Evolutionary conservation across 2,888 invertebrate species (phyloP).

Genomic region (Girardia tigrina): DNA sequence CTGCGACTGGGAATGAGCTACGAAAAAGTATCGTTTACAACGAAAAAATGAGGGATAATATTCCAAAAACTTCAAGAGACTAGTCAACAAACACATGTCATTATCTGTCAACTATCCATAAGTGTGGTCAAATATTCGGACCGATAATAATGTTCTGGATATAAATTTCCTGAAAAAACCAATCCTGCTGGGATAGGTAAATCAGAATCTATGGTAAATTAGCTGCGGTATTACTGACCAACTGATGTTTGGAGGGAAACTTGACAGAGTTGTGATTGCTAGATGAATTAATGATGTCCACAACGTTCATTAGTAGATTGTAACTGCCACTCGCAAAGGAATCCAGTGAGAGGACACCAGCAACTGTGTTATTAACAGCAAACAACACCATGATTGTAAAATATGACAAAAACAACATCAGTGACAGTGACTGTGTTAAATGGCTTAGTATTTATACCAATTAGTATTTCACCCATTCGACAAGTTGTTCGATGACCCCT

Average conservation of each 20-base stretch:
- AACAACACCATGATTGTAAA: background rate
- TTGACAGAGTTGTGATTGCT: background rate
- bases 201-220: background rate
- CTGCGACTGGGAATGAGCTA: background rate
- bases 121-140: background rate
- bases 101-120: background rate
- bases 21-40: background rate
- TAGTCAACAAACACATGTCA: background rate
- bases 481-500: background rate
- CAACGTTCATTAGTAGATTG: background rate
- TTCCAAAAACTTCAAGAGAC: background rate
- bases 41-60: background rate
- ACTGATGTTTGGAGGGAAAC: background rate
- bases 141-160: background rate
- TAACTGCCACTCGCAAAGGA: background rate
- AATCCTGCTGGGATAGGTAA: background rate
- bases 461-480: background rate
- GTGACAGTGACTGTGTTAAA: background rate
- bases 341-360: background rate
- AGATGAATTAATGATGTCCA: background rate
- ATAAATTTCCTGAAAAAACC: background rate
- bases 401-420: background rate
- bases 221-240: background rate
- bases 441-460: background rate
- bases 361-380: background rate